Percentiles rank a stretch among this genome's conserved stretches.
Evolutionary conservation across 2,797 vertebrate species (phyloP).

Genomic region (Glossophaga mutica): DNA sequence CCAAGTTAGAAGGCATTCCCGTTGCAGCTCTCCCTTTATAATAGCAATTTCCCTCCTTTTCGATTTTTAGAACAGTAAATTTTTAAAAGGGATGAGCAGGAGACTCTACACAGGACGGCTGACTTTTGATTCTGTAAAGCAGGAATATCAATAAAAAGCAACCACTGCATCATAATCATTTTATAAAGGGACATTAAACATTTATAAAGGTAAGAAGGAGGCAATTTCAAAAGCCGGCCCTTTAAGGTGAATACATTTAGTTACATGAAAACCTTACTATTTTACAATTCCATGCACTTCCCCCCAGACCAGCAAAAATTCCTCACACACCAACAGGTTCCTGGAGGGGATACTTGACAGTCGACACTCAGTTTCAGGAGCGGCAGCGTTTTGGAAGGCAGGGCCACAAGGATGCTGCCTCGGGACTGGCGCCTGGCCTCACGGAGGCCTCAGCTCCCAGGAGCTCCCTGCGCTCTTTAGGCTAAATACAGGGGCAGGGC

Average conservation of each 20-base stretch:
- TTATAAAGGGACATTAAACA: conserved; percentile 43
- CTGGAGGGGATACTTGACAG: not conserved
- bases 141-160: conserved; percentile 22
- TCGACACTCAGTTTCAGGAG: not conserved
- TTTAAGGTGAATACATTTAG: conserved; percentile 45
- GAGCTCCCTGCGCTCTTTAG: not conserved
- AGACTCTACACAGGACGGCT: not conserved
- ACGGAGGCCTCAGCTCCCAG: not conserved
- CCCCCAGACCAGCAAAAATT: conserved; percentile 35
- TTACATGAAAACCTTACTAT: conserved; percentile 16
- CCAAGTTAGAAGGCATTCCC: not conserved
- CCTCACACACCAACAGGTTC: not conserved
- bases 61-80: not conserved
- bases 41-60: not conserved
- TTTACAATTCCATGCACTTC: not conserved
- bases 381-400: conserved; percentile 18
- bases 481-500: not conserved
- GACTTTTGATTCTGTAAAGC: conserved; percentile 30
- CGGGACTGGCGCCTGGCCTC: not conserved
- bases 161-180: not conserved
- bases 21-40: not conserved
- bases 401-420: not conserved
- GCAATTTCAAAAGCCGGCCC: conserved; percentile 29
- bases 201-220: conserved; percentile 27
- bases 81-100: not conserved